Percentiles rank a stretch among this genome's conserved stretches.
These are phyloP conservation scores for Acanthornis magna DNA, from an alignment of 2,797 vertebrate genomes.

Conservation along the genomic window DNA sequence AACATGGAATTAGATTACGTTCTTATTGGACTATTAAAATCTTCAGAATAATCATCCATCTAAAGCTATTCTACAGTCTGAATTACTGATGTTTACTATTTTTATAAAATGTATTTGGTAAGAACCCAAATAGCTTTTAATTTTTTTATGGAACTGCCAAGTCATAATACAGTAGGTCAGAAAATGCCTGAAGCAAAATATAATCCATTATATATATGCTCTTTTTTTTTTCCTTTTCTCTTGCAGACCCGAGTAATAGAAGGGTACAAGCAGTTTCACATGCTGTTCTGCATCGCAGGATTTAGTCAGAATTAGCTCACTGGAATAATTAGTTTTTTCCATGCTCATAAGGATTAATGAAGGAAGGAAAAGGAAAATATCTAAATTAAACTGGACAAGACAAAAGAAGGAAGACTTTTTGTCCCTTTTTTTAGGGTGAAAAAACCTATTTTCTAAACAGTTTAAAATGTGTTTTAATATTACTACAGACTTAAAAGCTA, in stretches of 20 bases:
- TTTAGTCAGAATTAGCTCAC: slow-evolving; percentile 37
- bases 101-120: slow-evolving; percentile 63
- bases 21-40: slow-evolving; percentile 61
- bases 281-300: slow-evolving; percentile 34
- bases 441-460: background rate
- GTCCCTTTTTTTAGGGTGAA: background rate
- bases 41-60: slow-evolving; percentile 48
- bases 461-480: background rate
- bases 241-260: slow-evolving; percentile 33
- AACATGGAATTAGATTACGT: slow-evolving; percentile 40
- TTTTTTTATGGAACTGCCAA: slow-evolving; percentile 60
- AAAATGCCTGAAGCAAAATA: slow-evolving; percentile 49
- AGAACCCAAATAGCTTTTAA: slow-evolving; percentile 64
- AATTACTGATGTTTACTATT: slow-evolving; percentile 51
- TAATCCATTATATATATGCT: slow-evolving; percentile 33
- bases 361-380: background rate
- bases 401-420: background rate
- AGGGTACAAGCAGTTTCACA: background rate
- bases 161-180: slow-evolving; percentile 62
- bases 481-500: background rate
- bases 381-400: background rate
- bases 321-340: background rate
- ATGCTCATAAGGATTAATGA: slow-evolving; percentile 5
- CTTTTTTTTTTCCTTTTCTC: background rate
- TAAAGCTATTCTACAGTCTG: slow-evolving; percentile 29